A percentile compares a stretch with the other conserved stretches of the same genome.
Conservation (phyloP, 2,888 invertebrate species). For the Ligdia adustata region DNA sequence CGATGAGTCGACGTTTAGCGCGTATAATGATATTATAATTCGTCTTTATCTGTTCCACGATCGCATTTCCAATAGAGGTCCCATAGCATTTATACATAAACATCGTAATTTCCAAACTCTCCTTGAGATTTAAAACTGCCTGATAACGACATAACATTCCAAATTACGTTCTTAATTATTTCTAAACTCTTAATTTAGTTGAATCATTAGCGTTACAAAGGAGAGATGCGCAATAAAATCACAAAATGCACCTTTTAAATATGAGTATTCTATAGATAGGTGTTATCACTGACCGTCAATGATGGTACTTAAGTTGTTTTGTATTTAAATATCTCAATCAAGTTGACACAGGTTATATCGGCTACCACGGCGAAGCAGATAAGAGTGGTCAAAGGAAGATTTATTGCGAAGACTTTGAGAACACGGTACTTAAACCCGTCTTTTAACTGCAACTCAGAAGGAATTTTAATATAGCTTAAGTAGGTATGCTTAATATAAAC, state of each 20-base stretch:
- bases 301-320: constrained; percentile 50
- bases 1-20: constrained; percentile 45
- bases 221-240: constrained; percentile 12
- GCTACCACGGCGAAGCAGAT: constrained; percentile 71
- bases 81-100: constrained; percentile 12
- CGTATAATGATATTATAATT: constrained; percentile 38
- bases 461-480: constrained; percentile 54
- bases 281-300: constrained; percentile 32
- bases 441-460: constrained; percentile 54
- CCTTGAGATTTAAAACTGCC: background rate
- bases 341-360: constrained; percentile 69
- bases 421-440: constrained; percentile 46
- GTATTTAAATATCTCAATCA: constrained; percentile 70
- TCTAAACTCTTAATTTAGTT: no score
- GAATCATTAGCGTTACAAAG: background rate
- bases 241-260: constrained; percentile 23
- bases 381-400: constrained; percentile 72
- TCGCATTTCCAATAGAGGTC: constrained; percentile 14
- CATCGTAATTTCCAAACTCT: constrained; percentile 16
- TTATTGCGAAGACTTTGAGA: constrained; percentile 70
- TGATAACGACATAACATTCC: background rate
- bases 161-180: background rate
- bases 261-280: constrained; percentile 39
- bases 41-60: constrained; percentile 30
- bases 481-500: background rate